Evolutionary conservation across 2,797 vertebrate species (phyloP).

Genomic region (Sarcoramphus papa): DNA sequence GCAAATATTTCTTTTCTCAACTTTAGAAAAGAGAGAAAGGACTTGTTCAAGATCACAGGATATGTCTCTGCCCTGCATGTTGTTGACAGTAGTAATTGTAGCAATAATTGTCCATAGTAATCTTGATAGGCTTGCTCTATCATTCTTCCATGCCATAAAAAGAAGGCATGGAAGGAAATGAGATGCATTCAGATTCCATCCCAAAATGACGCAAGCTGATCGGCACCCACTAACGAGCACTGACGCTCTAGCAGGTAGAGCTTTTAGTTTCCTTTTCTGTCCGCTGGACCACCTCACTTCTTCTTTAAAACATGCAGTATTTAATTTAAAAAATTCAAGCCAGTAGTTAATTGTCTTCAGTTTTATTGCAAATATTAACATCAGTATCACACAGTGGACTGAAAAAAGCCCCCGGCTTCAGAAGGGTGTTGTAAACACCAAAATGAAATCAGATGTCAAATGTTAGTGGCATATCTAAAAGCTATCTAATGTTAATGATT

Average conservation of each 20-base stretch:
- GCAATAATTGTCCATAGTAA: background rate
- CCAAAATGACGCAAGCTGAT: background rate
- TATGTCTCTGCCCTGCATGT: background rate
- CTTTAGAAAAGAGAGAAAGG: background rate
- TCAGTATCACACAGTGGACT: background rate
- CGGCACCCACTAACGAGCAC: fast-evolving
- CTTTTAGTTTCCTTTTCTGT: background rate
- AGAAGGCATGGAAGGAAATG: background rate
- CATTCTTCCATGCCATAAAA: background rate
- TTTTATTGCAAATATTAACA: background rate
- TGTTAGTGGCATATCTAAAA: background rate
- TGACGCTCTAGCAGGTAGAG: background rate
- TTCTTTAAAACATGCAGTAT: background rate
- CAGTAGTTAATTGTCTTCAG: background rate
- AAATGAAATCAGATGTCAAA: background rate
- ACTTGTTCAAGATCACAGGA: background rate
- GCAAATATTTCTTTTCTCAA: background rate
- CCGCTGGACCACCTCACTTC: background rate
- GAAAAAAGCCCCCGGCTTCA: fast-evolving
- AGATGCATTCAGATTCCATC: background rate
- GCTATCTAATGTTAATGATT: background rate
- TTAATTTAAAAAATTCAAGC: background rate
- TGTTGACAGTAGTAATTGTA: background rate
- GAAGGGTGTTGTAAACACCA: background rate
- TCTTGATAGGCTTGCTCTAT: background rate